A percentile compares a stretch with the other conserved stretches of the same genome.
phyloP scores from a whole-genome alignment of 1,140 invertebrate genomes.

The Zaprionus lachaisei region DNA sequence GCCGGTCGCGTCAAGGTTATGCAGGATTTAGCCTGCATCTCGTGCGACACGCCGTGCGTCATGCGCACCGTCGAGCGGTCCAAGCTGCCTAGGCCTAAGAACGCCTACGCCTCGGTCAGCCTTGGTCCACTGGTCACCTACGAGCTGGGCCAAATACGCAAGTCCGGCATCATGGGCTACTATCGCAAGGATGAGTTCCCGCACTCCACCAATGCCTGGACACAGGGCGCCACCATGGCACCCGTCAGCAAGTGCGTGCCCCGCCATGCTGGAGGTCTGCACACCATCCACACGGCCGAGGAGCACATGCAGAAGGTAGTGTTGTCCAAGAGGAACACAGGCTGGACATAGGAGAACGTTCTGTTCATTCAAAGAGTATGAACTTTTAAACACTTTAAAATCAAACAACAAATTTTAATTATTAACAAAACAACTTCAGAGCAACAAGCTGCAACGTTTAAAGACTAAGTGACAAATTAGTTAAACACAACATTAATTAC shows the following conservation, averaged over 20 bases:
- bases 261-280: constrained; percentile 90
- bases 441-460: not conserved
- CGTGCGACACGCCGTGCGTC: constrained; percentile 89
- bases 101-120: constrained; percentile 85
- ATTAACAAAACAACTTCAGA: not conserved
- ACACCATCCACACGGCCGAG: constrained; percentile 88
- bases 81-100: constrained; percentile 84
- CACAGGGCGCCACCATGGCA: constrained; percentile 28
- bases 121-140: constrained; percentile 89
- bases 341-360: constrained; percentile 47
- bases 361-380: not conserved
- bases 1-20: constrained; percentile 88
- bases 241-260: constrained; percentile 87
- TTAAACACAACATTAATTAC: not conserved
- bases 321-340: constrained; percentile 58
- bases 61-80: constrained; percentile 87
- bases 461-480: not conserved
- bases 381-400: not conserved
- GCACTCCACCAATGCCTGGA: constrained; percentile 62
- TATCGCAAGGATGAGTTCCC: constrained; percentile 80
- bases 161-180: constrained; percentile 76
- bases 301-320: constrained; percentile 85
- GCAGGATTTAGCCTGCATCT: constrained; percentile 89
- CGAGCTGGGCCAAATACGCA: constrained; percentile 86
- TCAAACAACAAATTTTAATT: not conserved